Evolutionary conservation across 2,888 invertebrate species (phyloP), one percentile per base, ranked within the genome.

Genomic region (Leucophora obtusa): DNA sequence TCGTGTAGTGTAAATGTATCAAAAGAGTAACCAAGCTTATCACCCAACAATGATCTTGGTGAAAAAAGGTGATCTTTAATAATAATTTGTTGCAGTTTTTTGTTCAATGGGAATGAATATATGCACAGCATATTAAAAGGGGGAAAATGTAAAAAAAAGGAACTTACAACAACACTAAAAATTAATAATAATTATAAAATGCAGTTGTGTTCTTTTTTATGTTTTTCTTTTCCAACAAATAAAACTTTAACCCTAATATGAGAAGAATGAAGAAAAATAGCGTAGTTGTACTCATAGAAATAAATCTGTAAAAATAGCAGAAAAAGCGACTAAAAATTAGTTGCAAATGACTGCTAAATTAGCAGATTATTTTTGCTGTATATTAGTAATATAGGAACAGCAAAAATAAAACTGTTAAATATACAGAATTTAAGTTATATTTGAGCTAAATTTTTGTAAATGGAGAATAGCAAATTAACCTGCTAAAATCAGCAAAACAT

Each of bases 1-100:
- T 56, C 24, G 33, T 33, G 15, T n/a, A n/a, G 56, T 15, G n/a
- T 58, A 33, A 58, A 65, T 54, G 54, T 66, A 66, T 66, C 43
- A 70, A 50, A 69, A 59, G 54, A 65, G 54, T 14, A 47, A 47
- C 43, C 28, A 80, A 56, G 71, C 77, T 73, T 73, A 75, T 77
- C 76, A 28, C 59, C 43, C 54, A 54, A 59, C 72, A 59, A 69
- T 58, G 62, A 80, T 73, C 76, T 72, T 43, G 58, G 53, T 51
- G 15, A 15, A 38, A 65, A 69, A 78, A 70, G 73, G 73, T 81
- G 81, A 81, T 81, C 81, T 77, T 81, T 74, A 60, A 62, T 17
- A 24, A 77, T 81, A 81, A 77, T 77, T 77, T 81, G 81, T 81
- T 81, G 81, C 81, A 81, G 59, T 68, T 72, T 63, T 59, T 33